Evolutionary conservation across 1,140 invertebrate genomes (phyloP).

Genomic region (Drosophila albomicans): DNA sequence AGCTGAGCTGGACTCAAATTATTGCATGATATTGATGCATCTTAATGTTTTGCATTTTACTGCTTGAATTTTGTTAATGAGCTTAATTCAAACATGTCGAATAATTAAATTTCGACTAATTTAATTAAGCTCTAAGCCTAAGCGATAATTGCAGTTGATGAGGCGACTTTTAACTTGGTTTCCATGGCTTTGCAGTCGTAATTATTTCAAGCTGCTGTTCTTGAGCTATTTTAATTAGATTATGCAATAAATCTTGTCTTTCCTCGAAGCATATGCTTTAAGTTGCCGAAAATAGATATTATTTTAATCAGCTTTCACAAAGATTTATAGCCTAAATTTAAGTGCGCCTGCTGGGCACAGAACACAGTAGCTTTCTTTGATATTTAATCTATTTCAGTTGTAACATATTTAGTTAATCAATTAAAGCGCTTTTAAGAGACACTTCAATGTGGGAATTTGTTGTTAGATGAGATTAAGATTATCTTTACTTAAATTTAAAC

Average conservation of each 20-base stretch:
- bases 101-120: slow-evolving; percentile 6
- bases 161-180: not conserved
- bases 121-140: slow-evolving; percentile 6
- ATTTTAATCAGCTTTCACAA: not conserved
- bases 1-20: slow-evolving; percentile 6
- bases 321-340: not conserved
- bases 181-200: not conserved
- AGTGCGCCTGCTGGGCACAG: not conserved
- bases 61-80: slow-evolving; percentile 2
- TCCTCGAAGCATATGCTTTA: not conserved
- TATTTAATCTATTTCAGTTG: not conserved
- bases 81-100: slow-evolving; percentile 8
- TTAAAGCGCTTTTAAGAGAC: too few relatives aligned
- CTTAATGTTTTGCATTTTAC: not conserved
- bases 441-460: too few relatives aligned
- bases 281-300: not conserved
- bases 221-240: too few relatives aligned
- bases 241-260: not conserved
- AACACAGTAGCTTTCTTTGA: not conserved
- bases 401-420: too few relatives aligned
- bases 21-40: slow-evolving; percentile 12
- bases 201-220: not conserved
- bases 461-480: too few relatives aligned
- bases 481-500: too few relatives aligned
- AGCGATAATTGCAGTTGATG: not conserved